Evolutionary conservation across 2,113 vertebrate genomes (phyloP).

Genomic region (Elaphurus davidianus): DNA sequence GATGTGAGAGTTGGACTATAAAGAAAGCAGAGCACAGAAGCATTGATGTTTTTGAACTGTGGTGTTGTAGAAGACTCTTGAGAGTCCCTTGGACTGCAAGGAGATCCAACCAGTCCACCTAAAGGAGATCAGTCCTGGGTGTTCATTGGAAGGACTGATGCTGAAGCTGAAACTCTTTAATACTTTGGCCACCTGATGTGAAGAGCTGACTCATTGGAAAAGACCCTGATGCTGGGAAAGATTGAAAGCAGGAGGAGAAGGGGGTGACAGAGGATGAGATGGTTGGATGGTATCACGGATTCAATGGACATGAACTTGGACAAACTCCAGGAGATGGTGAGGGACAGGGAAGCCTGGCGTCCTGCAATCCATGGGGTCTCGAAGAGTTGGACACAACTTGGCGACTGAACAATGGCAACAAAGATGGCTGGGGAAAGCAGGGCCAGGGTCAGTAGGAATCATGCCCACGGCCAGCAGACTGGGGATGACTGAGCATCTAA

Average conservation of each 20-base stretch:
- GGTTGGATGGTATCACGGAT: not conserved
- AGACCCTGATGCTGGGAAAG: not conserved
- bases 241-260: not conserved
- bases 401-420: fast-evolving
- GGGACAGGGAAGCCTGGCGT: not conserved
- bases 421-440: not conserved
- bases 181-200: not conserved
- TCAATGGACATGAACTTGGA: not conserved
- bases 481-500: fast-evolving
- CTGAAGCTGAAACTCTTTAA: not conserved
- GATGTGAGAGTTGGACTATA: not conserved
- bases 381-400: not conserved
- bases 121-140: not conserved
- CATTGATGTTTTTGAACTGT: not conserved
- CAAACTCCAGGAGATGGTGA: not conserved
- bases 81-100: not conserved
- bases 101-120: not conserved
- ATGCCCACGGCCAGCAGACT: fast-evolving
- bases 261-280: not conserved
- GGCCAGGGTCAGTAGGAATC: not conserved
- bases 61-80: not conserved
- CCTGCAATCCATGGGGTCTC: not conserved
- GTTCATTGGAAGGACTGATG: not conserved
- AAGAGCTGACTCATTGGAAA: not conserved
- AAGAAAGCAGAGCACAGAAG: not conserved